Evolutionary conservation across 2,888 invertebrate species (phyloP).

Genomic region (Agonopterix alstromeriana): DNA sequence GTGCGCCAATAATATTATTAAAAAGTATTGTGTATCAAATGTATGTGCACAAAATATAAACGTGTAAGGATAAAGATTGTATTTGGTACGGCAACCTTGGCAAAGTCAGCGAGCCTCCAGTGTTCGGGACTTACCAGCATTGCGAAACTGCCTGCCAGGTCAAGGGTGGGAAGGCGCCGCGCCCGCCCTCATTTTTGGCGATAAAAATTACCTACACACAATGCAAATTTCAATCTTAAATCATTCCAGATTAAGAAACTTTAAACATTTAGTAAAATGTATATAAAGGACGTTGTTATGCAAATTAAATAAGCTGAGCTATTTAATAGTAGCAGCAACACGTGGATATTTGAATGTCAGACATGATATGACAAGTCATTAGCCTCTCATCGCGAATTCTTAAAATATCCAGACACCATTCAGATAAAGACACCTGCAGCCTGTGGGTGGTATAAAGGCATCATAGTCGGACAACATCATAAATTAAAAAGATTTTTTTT

Average conservation of each 20-base stretch:
- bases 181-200: conserved; percentile 55
- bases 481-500: conserved; percentile 21
- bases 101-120: conserved; percentile 37
- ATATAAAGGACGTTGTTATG: conserved; percentile 8
- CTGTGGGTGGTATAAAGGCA: conserved; percentile 10
- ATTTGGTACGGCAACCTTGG: conserved; percentile 44
- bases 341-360: conserved; percentile 7
- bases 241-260: too few species aligned
- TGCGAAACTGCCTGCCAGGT: conserved; percentile 39
- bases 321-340: conserved; percentile 14
- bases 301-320: conserved; percentile 11
- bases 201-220: conserved; percentile 42
- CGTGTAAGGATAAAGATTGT: conserved; percentile 6
- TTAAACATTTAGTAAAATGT: too few species aligned
- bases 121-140: conserved; percentile 45
- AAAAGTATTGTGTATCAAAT: too few species aligned
- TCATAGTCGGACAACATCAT: conserved; percentile 17
- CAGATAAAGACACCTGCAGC: conserved; percentile 39
- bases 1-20: too few species aligned
- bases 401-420: conserved; percentile 24
- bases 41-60: too few species aligned
- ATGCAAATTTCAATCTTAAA: not conserved
- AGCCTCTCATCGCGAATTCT: conserved; percentile 22
- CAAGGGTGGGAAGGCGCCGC: conserved; percentile 61
- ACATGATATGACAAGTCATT: conserved; percentile 15